phyloP scores from a whole-genome alignment of 2,797 vertebrate species.

The Neoniphon sammara region DNA sequence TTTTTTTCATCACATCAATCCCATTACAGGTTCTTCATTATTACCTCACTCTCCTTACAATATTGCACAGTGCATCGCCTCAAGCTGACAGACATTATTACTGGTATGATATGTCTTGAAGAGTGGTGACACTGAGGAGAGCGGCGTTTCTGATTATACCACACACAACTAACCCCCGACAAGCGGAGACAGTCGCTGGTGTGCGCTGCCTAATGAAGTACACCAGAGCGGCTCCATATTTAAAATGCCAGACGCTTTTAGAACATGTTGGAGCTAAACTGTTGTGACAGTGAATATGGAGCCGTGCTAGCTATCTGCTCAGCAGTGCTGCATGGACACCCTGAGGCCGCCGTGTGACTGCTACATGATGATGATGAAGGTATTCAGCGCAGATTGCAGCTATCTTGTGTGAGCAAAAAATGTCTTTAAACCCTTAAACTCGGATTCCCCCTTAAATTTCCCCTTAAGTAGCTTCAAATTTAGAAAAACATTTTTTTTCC shows the following conservation, averaged over 20 bases:
- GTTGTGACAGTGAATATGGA: slow-evolving; percentile 28
- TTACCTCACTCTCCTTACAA: slow-evolving; percentile 29
- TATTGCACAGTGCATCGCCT: slow-evolving; percentile 17
- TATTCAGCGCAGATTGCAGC: not conserved
- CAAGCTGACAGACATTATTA: slow-evolving; percentile 34
- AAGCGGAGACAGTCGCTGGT: slow-evolving; percentile 24
- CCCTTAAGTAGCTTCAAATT: too few species aligned
- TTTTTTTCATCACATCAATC: slow-evolving; percentile 32
- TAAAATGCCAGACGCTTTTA: slow-evolving; percentile 51
- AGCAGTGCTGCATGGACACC: slow-evolving; percentile 58
- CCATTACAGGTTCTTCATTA: slow-evolving; percentile 37
- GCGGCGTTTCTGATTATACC: slow-evolving; percentile 18
- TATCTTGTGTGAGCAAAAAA: not conserved
- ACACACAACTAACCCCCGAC: not conserved
- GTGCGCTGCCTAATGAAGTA: slow-evolving; percentile 59
- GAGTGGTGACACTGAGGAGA: slow-evolving; percentile 49
- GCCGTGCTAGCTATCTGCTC: slow-evolving; percentile 7
- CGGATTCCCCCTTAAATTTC: too few species aligned
- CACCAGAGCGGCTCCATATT: slow-evolving; percentile 47
- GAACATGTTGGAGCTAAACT: slow-evolving; percentile 36
- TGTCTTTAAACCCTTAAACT: too few species aligned
- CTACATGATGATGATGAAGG: not conserved
- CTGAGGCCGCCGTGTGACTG: slow-evolving; percentile 50
- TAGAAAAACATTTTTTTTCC: too few species aligned
- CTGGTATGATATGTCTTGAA: slow-evolving; percentile 5